Conservation (phyloP, 2,113 vertebrate species). For the Eulemur macaco region DNA sequence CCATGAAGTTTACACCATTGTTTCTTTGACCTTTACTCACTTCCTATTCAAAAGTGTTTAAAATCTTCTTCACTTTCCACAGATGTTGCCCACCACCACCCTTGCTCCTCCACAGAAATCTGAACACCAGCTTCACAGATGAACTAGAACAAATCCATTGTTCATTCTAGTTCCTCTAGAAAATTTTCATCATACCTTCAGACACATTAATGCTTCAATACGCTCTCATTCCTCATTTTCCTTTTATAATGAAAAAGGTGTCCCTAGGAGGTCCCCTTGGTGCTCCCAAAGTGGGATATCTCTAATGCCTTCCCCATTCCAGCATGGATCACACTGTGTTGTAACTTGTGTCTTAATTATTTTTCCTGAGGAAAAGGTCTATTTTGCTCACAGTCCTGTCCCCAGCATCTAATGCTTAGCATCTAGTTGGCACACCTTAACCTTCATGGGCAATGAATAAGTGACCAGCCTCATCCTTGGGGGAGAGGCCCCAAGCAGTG, state of each 20-base stretch:
- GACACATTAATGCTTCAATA: neutral
- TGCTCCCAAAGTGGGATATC: neutral
- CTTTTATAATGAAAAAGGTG: neutral
- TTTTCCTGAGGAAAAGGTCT: neutral
- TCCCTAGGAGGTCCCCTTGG: neutral
- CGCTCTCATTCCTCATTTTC: neutral
- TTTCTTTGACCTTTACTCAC: neutral
- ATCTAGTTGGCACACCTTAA: neutral
- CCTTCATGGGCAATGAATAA: neutral
- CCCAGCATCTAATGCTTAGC: neutral
- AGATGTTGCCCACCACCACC: neutral
- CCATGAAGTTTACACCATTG: neutral
- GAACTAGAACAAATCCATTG: neutral
- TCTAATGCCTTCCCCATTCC: neutral
- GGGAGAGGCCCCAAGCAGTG: rapidly evolving
- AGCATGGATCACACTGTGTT: neutral
- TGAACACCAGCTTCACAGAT: neutral
- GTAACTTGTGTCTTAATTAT: neutral
- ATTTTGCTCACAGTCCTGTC: neutral
- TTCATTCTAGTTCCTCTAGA: too few relatives aligned
- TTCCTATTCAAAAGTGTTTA: neutral
- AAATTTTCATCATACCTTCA: neutral
- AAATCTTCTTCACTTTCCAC: neutral
- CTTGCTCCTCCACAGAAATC: neutral
- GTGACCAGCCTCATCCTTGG: neutral